A percentile compares a stretch with the other conserved stretches of the same genome.
These are phyloP conservation scores for Caradrina clavipalpis DNA, from an alignment of 2,888 invertebrate species.

Conservation along the genomic window DNA sequence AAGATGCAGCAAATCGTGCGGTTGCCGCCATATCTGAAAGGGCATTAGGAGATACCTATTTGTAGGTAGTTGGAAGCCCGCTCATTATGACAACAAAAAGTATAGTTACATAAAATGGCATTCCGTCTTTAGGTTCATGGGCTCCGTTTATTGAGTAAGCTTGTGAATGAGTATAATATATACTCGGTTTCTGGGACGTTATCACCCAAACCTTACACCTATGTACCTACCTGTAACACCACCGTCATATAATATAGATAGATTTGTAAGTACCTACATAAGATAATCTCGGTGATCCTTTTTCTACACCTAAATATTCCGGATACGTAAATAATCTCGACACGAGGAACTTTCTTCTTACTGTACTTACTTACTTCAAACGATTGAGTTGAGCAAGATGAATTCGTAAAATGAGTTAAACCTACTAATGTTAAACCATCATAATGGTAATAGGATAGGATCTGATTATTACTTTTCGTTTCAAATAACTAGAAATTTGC, in stretches of 20 bases:
- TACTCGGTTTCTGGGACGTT: neutral
- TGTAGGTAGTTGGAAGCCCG: too few species aligned
- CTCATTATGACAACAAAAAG: too few species aligned
- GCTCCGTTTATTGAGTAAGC: neutral
- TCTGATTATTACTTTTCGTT: too few species aligned
- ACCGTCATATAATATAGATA: neutral
- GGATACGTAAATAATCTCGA: neutral
- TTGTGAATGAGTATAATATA: neutral
- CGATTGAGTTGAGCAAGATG: neutral
- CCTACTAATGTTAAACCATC: too few species aligned
- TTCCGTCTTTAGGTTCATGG: too few species aligned
- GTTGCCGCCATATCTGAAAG: too few species aligned
- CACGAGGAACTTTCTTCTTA: neutral
- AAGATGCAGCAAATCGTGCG: too few species aligned
- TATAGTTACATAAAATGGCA: too few species aligned
- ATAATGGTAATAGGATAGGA: too few species aligned
- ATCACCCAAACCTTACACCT: neutral
- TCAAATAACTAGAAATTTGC: too few species aligned
- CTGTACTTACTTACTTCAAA: neutral
- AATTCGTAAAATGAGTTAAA: neutral
- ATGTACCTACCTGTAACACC: neutral
- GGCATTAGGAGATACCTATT: too few species aligned
- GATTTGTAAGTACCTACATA: neutral
- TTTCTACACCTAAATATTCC: slow-evolving; percentile 5
- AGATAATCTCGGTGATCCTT: slow-evolving; percentile 20